These are phyloP conservation scores for Zosterops hypoxanthus DNA, from an alignment of 2,113 vertebrate genomes.

Conservation along the genomic window DNA sequence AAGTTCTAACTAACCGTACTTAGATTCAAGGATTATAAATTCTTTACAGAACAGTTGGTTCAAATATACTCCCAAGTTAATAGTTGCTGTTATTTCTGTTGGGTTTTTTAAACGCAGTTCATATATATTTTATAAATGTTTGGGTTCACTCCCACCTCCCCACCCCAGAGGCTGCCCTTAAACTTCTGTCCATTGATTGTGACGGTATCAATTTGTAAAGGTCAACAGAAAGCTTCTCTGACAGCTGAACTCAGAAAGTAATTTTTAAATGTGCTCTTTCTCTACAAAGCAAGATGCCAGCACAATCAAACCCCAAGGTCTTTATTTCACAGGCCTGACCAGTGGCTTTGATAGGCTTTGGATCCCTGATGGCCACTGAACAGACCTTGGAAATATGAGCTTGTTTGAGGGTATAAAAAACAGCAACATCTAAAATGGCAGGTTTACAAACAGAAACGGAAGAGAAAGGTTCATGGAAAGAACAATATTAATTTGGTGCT, in stretches of 20 bases:
- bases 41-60: not conserved
- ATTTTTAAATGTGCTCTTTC: constrained; percentile 28
- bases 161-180: not conserved
- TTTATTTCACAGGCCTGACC: not conserved
- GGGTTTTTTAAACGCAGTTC: not conserved
- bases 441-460: not conserved
- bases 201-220: constrained; percentile 43
- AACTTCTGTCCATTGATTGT: constrained; percentile 39
- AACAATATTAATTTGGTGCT: not conserved
- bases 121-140: constrained; percentile 7
- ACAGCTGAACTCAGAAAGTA: constrained; percentile 12
- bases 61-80: not conserved
- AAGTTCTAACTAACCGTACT: not conserved
- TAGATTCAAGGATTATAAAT: not conserved
- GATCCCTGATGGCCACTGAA: not conserved
- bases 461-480: not conserved
- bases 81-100: not conserved
- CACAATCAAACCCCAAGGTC: not conserved
- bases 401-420: not conserved
- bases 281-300: not conserved
- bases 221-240: constrained; percentile 29
- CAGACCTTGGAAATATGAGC: not conserved
- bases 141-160: not conserved
- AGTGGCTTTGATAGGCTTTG: not conserved
- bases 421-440: not conserved